Evolutionary conservation across 2,797 vertebrate species (phyloP), one percentile per base, ranked within the genome.

Genomic region (Halcyon leucocephala): DNA sequence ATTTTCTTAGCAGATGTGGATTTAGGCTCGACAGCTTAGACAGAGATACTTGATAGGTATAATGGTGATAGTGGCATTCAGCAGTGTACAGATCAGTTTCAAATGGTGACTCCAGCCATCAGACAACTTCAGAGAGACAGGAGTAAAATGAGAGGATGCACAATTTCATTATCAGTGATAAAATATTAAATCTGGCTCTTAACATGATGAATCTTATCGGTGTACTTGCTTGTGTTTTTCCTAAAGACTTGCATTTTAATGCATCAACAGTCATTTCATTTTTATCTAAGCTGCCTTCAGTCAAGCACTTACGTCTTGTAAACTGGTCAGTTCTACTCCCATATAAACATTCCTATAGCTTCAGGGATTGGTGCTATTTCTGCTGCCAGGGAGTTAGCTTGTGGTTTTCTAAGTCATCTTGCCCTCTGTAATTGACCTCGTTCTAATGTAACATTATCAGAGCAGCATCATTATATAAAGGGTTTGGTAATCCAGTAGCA

Each of bases 71-170:
- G 19, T 26, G 29, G 7, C 33, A 48, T 57, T 52, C 66, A 64
- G 64, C n/a, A 54, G n/a, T 0, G 10, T 17, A 76, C 21, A 70
- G 18, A 37, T 12, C 3, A 3, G 44, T 60, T 87, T 79, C 39
- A 57, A 44, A 15, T 4, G 20, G 17, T 13, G 18, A 61, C 81
- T 80, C 22, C 12, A 52, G 41, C 0, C 0, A 82, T 13, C 31
- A 76, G 54, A 33, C 44, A 70, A 74, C 64, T 95, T 48, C 48
- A 61, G 44, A 89, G 41, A 74, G 9, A 37, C 42, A 55, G n/a
- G 7, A 58, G n/a, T 22, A 80, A 92, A 86, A 85, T 26, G n/a
- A 86, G 33, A 76, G 16, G 17, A 65, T 61, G 14, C 1, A 46
- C 33, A 52, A 55, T 31, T 76, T 46, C 24, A 49, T 73, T 79